Evolutionary conservation across 2,113 vertebrate species (phyloP), one percentile per base, ranked within the genome.

Genomic region (Scomber colias): DNA sequence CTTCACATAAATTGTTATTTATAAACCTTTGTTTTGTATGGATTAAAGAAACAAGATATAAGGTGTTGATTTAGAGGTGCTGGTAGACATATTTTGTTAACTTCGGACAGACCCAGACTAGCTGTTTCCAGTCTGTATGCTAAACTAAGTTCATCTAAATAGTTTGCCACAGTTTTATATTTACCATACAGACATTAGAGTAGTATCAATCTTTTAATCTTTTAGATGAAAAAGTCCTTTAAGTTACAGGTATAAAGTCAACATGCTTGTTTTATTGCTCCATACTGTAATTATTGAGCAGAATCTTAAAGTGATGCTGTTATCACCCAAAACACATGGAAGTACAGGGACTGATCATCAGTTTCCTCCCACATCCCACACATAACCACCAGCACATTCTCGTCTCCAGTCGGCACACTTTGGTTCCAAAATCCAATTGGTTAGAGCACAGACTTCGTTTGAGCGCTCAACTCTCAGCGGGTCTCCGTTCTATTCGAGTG

Each of bases 341-440:
- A 61, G 57, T 50, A 68, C 56, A 72, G 49, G 70, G 24, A 7
- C 35, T 15, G 65, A 73, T 69, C 68, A 49, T 65, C 48, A 12
- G 50, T 67, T 64, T 77, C 79, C 45, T 75, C 73, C 71, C 48
- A 54, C 71, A 56, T 40, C 45, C 80, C 68, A 77, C 81, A 74
- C 64, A 74, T 67, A 86, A 59, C 21, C 69, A 63, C 24, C 57
- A 40, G 67, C 59, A 70, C 35, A 24, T 71, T 75, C 48, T 49
- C 9, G 27, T 30, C 71, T 72, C 48, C 53, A 10, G 48, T 57
- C 49, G 21, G 9, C 63, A 59, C 57, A 13, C 14, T 49, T 21
- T 3, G 19, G 0, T 48, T 46, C 19, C 17, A 66, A 53, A 82
- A 55, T n/a, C 68, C 59, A 66, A 16, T 40, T 77, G 70, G 64